Conservation (phyloP, 2,888 invertebrate genomes). For the Calliopum simillimum region DNA sequence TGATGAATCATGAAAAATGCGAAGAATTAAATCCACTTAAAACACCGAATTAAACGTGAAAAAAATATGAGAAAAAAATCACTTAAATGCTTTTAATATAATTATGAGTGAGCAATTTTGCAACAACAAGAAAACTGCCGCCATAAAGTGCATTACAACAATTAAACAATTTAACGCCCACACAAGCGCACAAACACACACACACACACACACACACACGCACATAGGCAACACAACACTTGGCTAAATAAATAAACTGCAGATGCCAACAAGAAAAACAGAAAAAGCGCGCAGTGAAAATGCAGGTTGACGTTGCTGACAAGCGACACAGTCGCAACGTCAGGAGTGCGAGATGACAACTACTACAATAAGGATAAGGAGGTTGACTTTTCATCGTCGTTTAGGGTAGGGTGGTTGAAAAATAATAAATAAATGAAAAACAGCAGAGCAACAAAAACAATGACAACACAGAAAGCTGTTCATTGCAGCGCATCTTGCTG, state of each 20-base stretch:
- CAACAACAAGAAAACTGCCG: background rate
- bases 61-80: background rate
- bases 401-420: too few species aligned
- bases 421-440: too few species aligned
- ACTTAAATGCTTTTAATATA: background rate
- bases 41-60: background rate
- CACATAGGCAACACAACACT: background rate
- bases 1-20: background rate
- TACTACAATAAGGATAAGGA: background rate
- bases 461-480: too few species aligned
- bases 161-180: conserved; percentile 7
- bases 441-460: too few species aligned
- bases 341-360: background rate
- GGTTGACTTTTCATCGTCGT: too few species aligned
- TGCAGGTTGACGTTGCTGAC: too few species aligned
- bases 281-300: background rate
- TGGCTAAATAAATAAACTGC: background rate
- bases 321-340: background rate
- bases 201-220: conserved; percentile 20
- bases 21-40: background rate
- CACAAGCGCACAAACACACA: conserved; percentile 3
- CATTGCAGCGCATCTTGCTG: too few species aligned
- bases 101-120: too few species aligned
- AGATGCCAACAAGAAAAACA: background rate
- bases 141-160: conserved; percentile 16